Conservation (phyloP, 1,140 invertebrate genomes). For the Drosophila athabasca region DNA sequence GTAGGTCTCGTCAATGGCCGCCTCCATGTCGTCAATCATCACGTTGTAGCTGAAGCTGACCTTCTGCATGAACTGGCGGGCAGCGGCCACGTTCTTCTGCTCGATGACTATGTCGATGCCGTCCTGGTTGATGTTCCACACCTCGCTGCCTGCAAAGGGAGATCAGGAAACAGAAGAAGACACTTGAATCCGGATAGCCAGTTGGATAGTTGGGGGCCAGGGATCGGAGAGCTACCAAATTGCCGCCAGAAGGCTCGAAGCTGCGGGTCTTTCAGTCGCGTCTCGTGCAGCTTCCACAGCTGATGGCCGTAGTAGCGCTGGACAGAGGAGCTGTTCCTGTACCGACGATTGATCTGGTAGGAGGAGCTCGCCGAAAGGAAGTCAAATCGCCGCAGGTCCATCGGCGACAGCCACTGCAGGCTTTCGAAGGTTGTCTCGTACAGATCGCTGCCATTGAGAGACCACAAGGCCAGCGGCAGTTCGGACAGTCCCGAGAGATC, state of each 20-base stretch:
- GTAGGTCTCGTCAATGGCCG: slow-evolving; percentile 91
- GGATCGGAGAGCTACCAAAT: slow-evolving; percentile 56
- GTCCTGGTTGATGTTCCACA: slow-evolving; percentile 82
- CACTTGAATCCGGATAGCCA: neutral
- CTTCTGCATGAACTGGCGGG: slow-evolving; percentile 85
- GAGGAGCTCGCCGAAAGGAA: slow-evolving; percentile 69
- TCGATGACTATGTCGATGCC: slow-evolving; percentile 86
- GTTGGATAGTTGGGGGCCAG: too few relatives aligned
- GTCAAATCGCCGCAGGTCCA: slow-evolving; percentile 68
- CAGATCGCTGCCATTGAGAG: slow-evolving; percentile 61
- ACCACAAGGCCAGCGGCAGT: slow-evolving; percentile 49
- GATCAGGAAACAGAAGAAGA: neutral
- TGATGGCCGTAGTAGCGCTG: slow-evolving; percentile 67
- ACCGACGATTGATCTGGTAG: slow-evolving; percentile 77
- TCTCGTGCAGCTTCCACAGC: slow-evolving; percentile 78
- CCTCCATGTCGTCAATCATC: slow-evolving; percentile 89
- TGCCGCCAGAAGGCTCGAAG: slow-evolving; percentile 52
- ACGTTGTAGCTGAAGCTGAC: slow-evolving; percentile 87
- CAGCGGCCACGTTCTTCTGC: slow-evolving; percentile 85
- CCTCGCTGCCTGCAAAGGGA: slow-evolving; percentile 65
- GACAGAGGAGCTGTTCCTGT: slow-evolving; percentile 61
- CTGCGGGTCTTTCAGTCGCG: slow-evolving; percentile 39
- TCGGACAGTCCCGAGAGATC: slow-evolving; percentile 23
- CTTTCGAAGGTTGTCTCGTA: slow-evolving; percentile 73
- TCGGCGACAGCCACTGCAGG: slow-evolving; percentile 71